Base-by-base conservation (phyloP, 1,140 invertebrate species). In the Micrasema longulum region DNA sequence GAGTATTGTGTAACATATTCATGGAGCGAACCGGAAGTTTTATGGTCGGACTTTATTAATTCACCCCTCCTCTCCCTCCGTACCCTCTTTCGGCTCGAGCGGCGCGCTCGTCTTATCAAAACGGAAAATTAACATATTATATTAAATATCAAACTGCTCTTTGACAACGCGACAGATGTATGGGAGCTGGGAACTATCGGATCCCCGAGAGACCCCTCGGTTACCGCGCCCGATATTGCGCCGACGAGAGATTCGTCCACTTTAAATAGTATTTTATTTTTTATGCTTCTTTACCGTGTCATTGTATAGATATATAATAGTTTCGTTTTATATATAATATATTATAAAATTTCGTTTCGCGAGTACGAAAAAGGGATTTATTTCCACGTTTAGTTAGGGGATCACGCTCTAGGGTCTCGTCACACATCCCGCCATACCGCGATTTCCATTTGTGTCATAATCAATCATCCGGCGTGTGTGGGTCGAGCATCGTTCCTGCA, bases 71-170 rank as follows among this genome's bases (percentile, higher is more conserved):
- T 12, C 22, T 3, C 1, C 35, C 14, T 14, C n/a, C n/a, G 35
- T 7, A 7, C 2, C 26, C 26, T 7, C 7, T 2, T 31, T 31
- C 7, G 50, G 5, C 26, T 16, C 11, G 22, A 31, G 14, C 16
- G n/a, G 36, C 72, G 23, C 36, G 52, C 63, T 48, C 52, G 64
- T 71, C 73, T 71, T 71, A 71, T 74, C 73, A 62, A 48, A 53
- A 57, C 35, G 22, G 36, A 10, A 64, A 64, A 75, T 72, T 74
- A 71, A 63, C 69, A 75, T 75, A 75, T 75, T 75, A 72, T 75
- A 75, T 75, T 72, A 72, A 75, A 75, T 75, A 71, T 69, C 55
- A 73, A 69, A 73, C 57, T 41, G 71, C 48, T 45, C 16, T 50
- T n/a, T 55, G 62, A 47, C 50, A 53, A 41, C 20, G 71, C 71